These are phyloP conservation scores for Eupelmus urozonus DNA, from an alignment of 2,888 invertebrate species.

Conservation along the genomic window DNA sequence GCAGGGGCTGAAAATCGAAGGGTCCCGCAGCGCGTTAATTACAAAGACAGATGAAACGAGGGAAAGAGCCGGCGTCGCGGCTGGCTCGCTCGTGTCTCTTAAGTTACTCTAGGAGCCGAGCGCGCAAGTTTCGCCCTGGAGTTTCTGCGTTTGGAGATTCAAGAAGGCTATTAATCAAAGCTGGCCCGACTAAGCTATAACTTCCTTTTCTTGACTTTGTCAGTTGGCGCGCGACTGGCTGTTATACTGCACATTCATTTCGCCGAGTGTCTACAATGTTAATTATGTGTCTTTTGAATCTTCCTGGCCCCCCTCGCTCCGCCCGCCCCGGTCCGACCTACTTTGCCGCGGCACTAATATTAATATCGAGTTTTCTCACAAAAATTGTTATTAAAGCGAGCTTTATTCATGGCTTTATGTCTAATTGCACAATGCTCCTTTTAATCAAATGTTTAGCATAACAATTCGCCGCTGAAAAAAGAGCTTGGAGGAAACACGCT, in stretches of 20 bases:
- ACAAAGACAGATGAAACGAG: constrained; percentile 48
- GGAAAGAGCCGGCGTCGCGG: background rate
- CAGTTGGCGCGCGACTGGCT: background rate
- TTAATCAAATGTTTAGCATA: no score
- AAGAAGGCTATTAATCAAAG: constrained; percentile 50
- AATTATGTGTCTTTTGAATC: background rate
- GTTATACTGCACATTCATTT: constrained; percentile 13
- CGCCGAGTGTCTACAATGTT: background rate
- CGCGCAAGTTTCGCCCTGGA: background rate
- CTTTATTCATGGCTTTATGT: no score
- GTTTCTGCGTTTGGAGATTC: constrained; percentile 16
- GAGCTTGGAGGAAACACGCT: no score
- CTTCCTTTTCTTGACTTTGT: constrained; percentile 12
- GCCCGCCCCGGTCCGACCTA: no score
- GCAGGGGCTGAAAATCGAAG: constrained; percentile 11
- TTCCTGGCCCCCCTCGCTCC: no score
- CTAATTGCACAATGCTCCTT: no score
- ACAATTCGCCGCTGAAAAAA: no score
- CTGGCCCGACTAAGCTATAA: background rate
- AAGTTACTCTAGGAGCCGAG: no score
- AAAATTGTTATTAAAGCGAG: no score
- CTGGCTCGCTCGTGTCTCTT: no score
- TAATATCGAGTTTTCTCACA: no score
- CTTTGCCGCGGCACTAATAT: no score
- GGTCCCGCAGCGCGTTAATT: constrained; percentile 42